phyloP scores from a whole-genome alignment of 2,797 vertebrate species.

The Caiman crocodilus region DNA sequence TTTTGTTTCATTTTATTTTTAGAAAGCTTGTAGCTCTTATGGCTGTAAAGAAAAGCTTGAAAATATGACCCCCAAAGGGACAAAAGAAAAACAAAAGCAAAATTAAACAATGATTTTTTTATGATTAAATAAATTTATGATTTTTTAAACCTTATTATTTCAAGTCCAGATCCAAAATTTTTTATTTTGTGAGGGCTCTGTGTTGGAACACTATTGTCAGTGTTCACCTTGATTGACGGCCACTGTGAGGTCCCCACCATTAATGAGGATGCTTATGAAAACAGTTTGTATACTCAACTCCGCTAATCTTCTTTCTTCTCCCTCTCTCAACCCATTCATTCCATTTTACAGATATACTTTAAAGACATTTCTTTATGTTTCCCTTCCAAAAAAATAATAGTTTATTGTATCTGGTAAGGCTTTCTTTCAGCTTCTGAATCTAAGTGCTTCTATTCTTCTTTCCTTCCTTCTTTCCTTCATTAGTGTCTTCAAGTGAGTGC shows the following conservation, averaged over 20 bases:
- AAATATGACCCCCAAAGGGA: not conserved
- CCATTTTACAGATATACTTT: not conserved
- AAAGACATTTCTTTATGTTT: not conserved
- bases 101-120: too few relatives aligned
- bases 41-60: not conserved
- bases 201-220: too few relatives aligned
- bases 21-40: not conserved
- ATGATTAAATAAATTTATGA: too few relatives aligned
- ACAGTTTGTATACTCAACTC: not conserved
- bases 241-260: fast-evolving
- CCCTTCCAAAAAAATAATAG: not conserved
- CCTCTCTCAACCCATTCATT: not conserved
- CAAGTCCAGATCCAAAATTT: too few relatives aligned
- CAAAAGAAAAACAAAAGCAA: too few relatives aligned
- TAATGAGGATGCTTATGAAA: not conserved
- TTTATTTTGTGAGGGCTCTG: too few relatives aligned
- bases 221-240: too few relatives aligned
- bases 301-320: not conserved
- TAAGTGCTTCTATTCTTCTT: not conserved
- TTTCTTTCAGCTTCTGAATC: not conserved
- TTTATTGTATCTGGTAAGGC: fast-evolving
- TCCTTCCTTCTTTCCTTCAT: not conserved
- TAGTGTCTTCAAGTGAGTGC: not conserved
- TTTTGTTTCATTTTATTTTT: not conserved
- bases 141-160: too few relatives aligned